Conservation (phyloP, 2,888 invertebrate genomes). For the Oeneis ivallda region DNA sequence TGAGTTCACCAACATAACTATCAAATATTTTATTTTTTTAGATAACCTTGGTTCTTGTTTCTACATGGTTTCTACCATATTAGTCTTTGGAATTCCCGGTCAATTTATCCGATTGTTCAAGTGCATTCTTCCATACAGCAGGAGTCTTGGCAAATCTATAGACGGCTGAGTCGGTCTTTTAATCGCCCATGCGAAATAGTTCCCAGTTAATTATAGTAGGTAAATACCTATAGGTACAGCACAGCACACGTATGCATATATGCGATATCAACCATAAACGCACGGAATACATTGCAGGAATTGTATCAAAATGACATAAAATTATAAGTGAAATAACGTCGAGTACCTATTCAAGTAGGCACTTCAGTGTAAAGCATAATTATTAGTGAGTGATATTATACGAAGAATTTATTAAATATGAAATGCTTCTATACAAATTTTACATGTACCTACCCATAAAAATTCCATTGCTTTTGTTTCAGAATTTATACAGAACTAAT, state of each 20-base stretch:
- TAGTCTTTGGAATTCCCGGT: neutral
- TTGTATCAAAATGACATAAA: slow-evolving; percentile 10
- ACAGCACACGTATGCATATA: neutral
- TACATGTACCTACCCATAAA: neutral
- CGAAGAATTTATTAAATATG: slow-evolving; percentile 8
- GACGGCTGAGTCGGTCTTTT: slow-evolving; percentile 12
- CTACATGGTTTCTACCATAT: too few species aligned
- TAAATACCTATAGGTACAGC: neutral
- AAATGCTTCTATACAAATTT: neutral
- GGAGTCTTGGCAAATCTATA: slow-evolving; percentile 17
- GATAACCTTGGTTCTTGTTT: too few species aligned
- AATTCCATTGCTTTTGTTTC: neutral
- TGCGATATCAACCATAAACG: neutral
- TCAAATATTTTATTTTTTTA: too few species aligned
- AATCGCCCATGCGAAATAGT: slow-evolving; percentile 14
- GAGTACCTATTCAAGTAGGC: slow-evolving; percentile 11
- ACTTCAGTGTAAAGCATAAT: slow-evolving; percentile 9
- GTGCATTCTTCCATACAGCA: slow-evolving; percentile 4
- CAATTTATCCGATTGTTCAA: slow-evolving; percentile 5
- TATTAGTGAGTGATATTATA: slow-evolving; percentile 13
- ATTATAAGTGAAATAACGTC: slow-evolving; percentile 6
- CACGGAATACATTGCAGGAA: neutral
- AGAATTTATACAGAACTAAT: neutral
- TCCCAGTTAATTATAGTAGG: neutral
- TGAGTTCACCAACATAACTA: neutral